phyloP scores from a whole-genome alignment of 2,113 vertebrate genomes.

The Thalassarche chlororhynchos region DNA sequence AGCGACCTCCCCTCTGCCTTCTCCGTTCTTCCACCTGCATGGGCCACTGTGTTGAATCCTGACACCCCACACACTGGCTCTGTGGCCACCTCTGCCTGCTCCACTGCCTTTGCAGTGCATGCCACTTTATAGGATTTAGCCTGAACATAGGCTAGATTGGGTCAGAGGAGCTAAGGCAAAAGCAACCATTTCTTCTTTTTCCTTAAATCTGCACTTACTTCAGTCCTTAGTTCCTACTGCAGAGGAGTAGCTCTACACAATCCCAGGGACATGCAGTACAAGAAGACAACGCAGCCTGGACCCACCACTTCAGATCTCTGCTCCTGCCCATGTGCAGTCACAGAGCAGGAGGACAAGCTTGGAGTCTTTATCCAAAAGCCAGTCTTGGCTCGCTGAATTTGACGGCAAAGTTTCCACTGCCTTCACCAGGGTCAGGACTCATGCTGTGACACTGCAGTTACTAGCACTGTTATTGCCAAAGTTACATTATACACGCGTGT shows the following conservation, averaged over 20 bases:
- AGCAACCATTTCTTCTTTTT: fast-evolving
- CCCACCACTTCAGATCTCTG: background rate
- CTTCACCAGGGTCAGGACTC: background rate
- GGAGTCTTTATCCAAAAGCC: background rate
- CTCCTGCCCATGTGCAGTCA: fast-evolving
- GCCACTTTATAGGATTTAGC: background rate
- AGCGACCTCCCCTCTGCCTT: background rate
- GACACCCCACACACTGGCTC: background rate
- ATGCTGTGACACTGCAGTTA: background rate
- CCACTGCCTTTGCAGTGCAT: background rate
- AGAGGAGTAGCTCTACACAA: background rate
- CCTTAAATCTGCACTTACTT: background rate
- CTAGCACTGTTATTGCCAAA: background rate
- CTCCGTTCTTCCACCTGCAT: background rate
- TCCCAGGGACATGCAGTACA: background rate
- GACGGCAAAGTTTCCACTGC: background rate
- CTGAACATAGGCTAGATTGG: background rate
- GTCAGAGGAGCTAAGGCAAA: background rate
- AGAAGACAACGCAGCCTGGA: background rate
- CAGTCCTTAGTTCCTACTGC: background rate
- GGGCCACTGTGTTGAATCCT: background rate
- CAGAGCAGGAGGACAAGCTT: background rate
- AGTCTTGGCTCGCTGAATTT: background rate
- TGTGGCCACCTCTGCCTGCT: background rate
- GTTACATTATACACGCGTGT: fast-evolving